Conservation (phyloP, 1,140 invertebrate genomes). For the Aphaenogaster ashmeadi region DNA sequence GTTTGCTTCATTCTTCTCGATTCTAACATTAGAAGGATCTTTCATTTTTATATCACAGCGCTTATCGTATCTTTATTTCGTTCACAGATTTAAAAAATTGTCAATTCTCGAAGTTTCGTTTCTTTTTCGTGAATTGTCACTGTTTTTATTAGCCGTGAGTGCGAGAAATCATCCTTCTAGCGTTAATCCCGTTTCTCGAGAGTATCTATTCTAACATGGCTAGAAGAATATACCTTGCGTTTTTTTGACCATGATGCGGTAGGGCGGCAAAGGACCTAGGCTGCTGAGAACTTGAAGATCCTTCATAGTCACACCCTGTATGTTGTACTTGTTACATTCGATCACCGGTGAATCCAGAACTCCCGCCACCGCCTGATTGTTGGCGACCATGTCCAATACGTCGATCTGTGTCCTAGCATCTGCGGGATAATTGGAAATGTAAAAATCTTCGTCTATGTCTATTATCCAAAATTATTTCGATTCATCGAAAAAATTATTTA, state of each 20-base stretch:
- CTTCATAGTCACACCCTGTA: constrained; percentile 80
- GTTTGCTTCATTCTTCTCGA: neutral
- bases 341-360: constrained; percentile 87
- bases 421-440: constrained; percentile 65
- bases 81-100: constrained; percentile 4
- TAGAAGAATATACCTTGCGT: constrained; percentile 82
- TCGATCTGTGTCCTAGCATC: constrained; percentile 87
- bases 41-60: neutral
- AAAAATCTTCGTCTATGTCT: neutral
- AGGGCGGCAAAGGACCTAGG: constrained; percentile 88
- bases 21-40: neutral
- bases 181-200: neutral
- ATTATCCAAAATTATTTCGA: neutral
- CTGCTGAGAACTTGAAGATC: constrained; percentile 86
- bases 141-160: neutral
- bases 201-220: neutral
- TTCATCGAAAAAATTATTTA: neutral
- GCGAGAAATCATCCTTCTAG: neutral
- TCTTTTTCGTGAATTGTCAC: neutral
- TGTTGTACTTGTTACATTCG: constrained; percentile 81
- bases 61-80: neutral
- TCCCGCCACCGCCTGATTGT: constrained; percentile 87
- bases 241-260: constrained; percentile 87
- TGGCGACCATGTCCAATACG: constrained; percentile 87
- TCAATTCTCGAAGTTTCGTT: neutral